Evolutionary conservation across 2,888 invertebrate genomes (phyloP).

Genomic region (Deilephila porcellus): DNA sequence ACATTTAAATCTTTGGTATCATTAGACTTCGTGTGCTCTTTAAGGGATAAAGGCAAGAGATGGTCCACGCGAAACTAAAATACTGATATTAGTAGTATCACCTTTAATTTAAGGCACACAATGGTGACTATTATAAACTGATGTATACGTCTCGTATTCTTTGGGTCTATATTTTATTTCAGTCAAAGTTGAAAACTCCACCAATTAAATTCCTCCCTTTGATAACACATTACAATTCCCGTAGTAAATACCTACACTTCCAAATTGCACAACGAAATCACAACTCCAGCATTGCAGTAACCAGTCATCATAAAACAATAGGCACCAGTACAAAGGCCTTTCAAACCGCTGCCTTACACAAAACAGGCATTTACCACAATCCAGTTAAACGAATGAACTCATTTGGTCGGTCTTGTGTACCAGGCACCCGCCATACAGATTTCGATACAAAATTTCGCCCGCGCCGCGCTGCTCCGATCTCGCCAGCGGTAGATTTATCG

Average conservation of each 20-base stretch:
- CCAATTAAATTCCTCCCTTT: too few relatives aligned
- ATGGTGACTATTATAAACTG: too few relatives aligned
- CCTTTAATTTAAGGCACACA: too few relatives aligned
- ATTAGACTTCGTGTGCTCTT: too few relatives aligned
- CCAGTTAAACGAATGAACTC: slow-evolving; percentile 23
- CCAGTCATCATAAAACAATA: neutral
- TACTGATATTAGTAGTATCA: too few relatives aligned
- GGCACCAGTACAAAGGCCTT: neutral
- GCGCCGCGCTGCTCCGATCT: neutral
- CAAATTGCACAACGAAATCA: neutral
- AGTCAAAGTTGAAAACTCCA: too few relatives aligned
- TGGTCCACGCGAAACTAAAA: too few relatives aligned
- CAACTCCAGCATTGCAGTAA: neutral
- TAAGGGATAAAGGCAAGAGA: too few relatives aligned
- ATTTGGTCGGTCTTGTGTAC: slow-evolving; percentile 5
- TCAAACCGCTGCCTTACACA: slow-evolving; percentile 38
- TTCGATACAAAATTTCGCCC: slow-evolving; percentile 21
- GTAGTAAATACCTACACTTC: neutral
- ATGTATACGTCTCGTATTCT: too few relatives aligned
- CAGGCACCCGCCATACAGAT: slow-evolving; percentile 5
- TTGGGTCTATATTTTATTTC: too few relatives aligned
- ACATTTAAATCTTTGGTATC: too few relatives aligned
- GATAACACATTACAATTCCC: neutral
- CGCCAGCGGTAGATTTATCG: slow-evolving; percentile 16
- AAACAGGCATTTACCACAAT: slow-evolving; percentile 33